A percentile compares a stretch with the other conserved stretches of the same genome.
Evolutionary conservation across 2,888 invertebrate genomes (phyloP).

Genomic region (Trypoxylon attenuatum): DNA sequence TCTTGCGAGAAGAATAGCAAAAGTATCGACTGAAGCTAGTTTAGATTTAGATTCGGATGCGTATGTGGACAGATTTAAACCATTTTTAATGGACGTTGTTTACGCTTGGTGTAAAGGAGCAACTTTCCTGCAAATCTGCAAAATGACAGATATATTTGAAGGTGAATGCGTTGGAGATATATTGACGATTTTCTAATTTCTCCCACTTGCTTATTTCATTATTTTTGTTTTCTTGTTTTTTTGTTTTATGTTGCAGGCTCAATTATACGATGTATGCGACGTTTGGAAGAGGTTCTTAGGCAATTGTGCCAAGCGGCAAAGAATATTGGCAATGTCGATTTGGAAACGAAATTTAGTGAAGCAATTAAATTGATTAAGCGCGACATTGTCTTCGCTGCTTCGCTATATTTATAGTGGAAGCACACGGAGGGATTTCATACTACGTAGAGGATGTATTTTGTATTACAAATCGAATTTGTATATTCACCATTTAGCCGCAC

Average conservation of each 20-base stretch:
- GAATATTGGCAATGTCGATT: slow-evolving; percentile 95
- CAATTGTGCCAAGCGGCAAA: slow-evolving; percentile 97
- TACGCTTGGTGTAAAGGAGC: slow-evolving; percentile 97
- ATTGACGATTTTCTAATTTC: background rate
- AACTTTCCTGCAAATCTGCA: slow-evolving; percentile 92
- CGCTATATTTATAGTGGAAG: slow-evolving; percentile 87
- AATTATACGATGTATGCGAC: slow-evolving; percentile 93
- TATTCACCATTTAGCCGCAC: slow-evolving; percentile 19
- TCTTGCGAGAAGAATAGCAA: slow-evolving; percentile 93
- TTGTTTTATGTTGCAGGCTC: too few species aligned
- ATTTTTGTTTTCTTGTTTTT: too few species aligned
- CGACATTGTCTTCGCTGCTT: slow-evolving; percentile 99
- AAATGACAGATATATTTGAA: slow-evolving; percentile 98
- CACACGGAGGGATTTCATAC: slow-evolving; percentile 31
- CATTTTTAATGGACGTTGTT: slow-evolving; percentile 98
- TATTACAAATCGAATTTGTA: slow-evolving; percentile 37
- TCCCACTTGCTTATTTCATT: too few species aligned
- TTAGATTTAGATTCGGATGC: slow-evolving; percentile 91
- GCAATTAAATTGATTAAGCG: slow-evolving; percentile 94
- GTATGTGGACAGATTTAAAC: slow-evolving; percentile 94
- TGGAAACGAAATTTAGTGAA: slow-evolving; percentile 96
- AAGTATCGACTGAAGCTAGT: slow-evolving; percentile 88
- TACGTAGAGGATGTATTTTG: slow-evolving; percentile 38
- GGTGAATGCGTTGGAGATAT: slow-evolving; percentile 76
- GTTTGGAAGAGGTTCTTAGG: slow-evolving; percentile 95